phyloP scores from a whole-genome alignment of 2,888 invertebrate genomes.

The Melieria picta region DNA sequence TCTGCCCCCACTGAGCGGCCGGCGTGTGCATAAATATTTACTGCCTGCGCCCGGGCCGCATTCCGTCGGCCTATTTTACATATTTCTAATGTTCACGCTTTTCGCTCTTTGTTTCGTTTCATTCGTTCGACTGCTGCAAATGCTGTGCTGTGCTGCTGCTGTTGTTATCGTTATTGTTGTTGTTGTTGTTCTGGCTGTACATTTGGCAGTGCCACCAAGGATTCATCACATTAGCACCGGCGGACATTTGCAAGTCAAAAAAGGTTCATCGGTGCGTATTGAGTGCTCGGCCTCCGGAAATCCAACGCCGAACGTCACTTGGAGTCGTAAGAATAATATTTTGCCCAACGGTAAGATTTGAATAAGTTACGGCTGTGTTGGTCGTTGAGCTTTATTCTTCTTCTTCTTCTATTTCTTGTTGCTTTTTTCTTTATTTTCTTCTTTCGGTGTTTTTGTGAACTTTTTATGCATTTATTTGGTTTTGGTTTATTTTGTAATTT shows the following conservation, averaged over 20 bases:
- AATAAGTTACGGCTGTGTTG: conserved; percentile 26
- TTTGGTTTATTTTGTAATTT: no score
- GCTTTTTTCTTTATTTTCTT: neutral
- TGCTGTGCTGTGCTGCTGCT: neutral
- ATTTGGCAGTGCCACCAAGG: conserved; percentile 71
- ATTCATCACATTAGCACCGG: conserved; percentile 73
- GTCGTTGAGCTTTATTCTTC: neutral
- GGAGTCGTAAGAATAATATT: conserved; percentile 71
- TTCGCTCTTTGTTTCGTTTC: neutral
- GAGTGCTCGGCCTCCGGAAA: conserved; percentile 82
- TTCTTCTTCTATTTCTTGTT: no score
- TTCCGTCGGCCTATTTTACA: conserved; percentile 24
- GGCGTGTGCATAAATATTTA: neutral
- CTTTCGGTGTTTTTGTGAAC: neutral
- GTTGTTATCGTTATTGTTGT: conserved; percentile 24
- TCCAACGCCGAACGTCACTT: conserved; percentile 81
- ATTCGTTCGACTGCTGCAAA: neutral
- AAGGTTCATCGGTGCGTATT: conserved; percentile 79
- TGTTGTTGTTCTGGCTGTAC: conserved; percentile 27
- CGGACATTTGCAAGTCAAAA: conserved; percentile 74
- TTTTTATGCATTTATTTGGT: neutral
- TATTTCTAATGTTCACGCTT: conserved; percentile 50
- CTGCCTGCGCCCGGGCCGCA: no score
- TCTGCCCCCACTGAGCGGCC: neutral
- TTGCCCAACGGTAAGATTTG: conserved; percentile 66